Conservation (phyloP, 2,797 vertebrate genomes). For the Botia kubotai region DNA sequence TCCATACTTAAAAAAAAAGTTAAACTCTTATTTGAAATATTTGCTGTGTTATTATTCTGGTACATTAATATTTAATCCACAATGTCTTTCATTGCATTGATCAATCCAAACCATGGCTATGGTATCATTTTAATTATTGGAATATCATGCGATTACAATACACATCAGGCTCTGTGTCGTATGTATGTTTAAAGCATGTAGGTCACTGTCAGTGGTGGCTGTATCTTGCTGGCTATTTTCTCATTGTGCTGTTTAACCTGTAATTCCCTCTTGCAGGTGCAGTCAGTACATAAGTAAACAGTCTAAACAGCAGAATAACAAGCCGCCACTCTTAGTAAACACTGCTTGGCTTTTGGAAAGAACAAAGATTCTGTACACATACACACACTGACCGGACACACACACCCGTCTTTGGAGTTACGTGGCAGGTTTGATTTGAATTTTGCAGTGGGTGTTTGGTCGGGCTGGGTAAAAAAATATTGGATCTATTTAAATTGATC, state of each 20-base stretch:
- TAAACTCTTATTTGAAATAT: neutral
- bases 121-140: neutral
- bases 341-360: constrained; percentile 69
- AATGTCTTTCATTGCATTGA: too few species aligned
- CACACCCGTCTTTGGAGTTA: constrained; percentile 30
- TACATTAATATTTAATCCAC: too few species aligned
- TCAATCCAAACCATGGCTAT: too few species aligned
- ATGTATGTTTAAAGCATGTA: neutral
- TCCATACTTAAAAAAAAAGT: neutral
- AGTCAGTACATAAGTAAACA: constrained; percentile 61
- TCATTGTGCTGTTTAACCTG: neutral
- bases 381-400: neutral
- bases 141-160: neutral
- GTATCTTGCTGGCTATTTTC: neutral
- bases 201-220: neutral
- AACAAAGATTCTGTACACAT: constrained; percentile 68
- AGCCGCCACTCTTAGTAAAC: constrained; percentile 69
- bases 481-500: too few species aligned
- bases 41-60: too few species aligned
- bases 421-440: constrained; percentile 31
- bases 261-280: constrained; percentile 45
- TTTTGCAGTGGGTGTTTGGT: constrained; percentile 35
- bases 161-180: neutral
- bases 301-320: constrained; percentile 57
- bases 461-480: too few species aligned